Evolutionary conservation across 2,797 vertebrate genomes (phyloP).

Genomic region (Botia almorhae): DNA sequence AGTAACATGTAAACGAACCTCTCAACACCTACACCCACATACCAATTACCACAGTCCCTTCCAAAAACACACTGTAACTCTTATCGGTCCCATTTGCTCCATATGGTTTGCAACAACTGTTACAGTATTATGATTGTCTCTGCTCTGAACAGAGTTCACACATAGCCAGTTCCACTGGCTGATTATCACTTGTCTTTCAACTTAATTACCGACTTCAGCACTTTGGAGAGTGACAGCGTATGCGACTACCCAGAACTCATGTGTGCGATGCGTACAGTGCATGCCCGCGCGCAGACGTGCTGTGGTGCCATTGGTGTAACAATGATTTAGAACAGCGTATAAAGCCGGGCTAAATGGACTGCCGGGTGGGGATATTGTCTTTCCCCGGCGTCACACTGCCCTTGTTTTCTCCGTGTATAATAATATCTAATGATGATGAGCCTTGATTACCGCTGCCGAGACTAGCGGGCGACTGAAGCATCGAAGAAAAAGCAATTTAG

Average conservation of each 20-base stretch:
- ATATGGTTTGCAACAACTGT: not conserved
- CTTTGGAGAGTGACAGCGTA: conserved; percentile 7
- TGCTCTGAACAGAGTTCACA: conserved; percentile 24
- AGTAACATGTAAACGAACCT: conserved; percentile 6
- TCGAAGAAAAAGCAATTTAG: conserved; percentile 42
- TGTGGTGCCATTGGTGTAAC: conserved; percentile 7
- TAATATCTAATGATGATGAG: conserved; percentile 55
- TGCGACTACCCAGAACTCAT: conserved; percentile 19
- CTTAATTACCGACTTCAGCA: conserved; percentile 33
- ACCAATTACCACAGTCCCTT: conserved; percentile 3
- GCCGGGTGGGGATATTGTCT: conserved; percentile 45
- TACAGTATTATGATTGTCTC: conserved; percentile 5
- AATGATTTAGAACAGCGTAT: conserved; percentile 37
- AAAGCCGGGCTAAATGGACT: conserved; percentile 43
- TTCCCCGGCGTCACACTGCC: conserved; percentile 36
- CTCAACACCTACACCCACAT: not conserved
- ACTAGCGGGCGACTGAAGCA: conserved; percentile 39
- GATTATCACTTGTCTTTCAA: conserved; percentile 38
- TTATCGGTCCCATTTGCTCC: conserved; percentile 6
- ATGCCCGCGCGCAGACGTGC: not conserved
- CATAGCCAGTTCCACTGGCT: not conserved
- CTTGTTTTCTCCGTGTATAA: conserved; percentile 56
- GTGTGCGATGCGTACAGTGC: not conserved
- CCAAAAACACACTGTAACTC: not conserved
- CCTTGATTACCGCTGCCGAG: conserved; percentile 49